Base-by-base conservation (phyloP, 2,113 vertebrate species). In the Scalopus aquaticus region DNA sequence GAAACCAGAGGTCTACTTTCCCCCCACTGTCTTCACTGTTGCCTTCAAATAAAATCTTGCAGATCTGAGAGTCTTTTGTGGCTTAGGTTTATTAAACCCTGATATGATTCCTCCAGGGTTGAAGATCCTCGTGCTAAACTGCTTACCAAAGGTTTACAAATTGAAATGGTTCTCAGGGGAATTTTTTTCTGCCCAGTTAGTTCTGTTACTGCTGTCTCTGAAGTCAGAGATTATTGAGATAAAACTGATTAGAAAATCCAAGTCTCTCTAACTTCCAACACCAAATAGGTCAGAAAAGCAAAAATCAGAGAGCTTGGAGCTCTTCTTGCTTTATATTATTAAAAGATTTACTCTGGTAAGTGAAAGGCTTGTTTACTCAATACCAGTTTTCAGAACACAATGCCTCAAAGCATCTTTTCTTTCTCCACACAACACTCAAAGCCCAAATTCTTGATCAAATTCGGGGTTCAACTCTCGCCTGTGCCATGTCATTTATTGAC, bases 191-290 rank as follows among this genome's bases (percentile, higher is more conserved):
- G 78, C 74, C 95, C 93, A 96, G 72, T 92, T 96, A 97, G 96
- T 76, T 94, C 51, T 96, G 7, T 93, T 96, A 91, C 86, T 88
- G 39, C 95, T 76, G 89, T 58, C 56, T 96, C 37, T 44, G 51
- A 97, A 97, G n/a, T 95, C 88, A 91, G 76, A 74, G 82, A 69
- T 93, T 96, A 90, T 92, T 95, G 78, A 85, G 69, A 92, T 92
- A 97, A 97, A 97, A 96, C 93, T 91, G 91, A 96, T 95, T 97
- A 95, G 37, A 80, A 88, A 42, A 95, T 3, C 37, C 86, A 81
- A 92, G 64, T 11, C 74, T 72, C 32, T 94, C 54, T 77, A 93
- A 81, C 54, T 94, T 35, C 16, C 44, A 58, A 37, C 20, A 67
- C 76, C 92, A 95, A 81, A 62, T 73, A 69, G 54, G 42, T 85